These are phyloP conservation scores for Propsilocerus akamusi DNA, from an alignment of 1,140 invertebrate genomes.

Conservation along the genomic window DNA sequence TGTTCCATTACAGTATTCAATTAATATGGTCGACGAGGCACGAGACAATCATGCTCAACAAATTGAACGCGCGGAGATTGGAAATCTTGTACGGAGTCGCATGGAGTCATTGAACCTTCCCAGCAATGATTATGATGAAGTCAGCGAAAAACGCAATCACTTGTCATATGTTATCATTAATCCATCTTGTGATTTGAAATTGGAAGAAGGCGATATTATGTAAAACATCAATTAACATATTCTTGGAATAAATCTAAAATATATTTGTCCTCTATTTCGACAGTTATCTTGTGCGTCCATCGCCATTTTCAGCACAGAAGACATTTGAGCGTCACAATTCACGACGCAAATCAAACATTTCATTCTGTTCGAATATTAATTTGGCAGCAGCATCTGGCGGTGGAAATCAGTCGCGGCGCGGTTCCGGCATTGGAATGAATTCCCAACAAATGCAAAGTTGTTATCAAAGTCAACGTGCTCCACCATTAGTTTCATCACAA, in stretches of 20 bases:
- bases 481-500: constrained; percentile 49
- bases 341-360: constrained; percentile 75
- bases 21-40: constrained; percentile 63
- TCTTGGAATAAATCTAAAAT: background rate
- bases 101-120: constrained; percentile 88
- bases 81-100: constrained; percentile 77
- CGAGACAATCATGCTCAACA: constrained; percentile 71
- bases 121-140: constrained; percentile 77
- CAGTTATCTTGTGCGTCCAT: constrained; percentile 72
- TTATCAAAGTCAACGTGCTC: constrained; percentile 45
- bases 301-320: constrained; percentile 82
- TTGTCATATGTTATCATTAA: constrained; percentile 98
- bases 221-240: constrained; percentile 28
- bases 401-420: constrained; percentile 27
- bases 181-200: constrained; percentile 88
- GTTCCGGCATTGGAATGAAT: constrained; percentile 31
- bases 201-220: constrained; percentile 93
- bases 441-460: constrained; percentile 26
- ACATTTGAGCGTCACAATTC: constrained; percentile 84
- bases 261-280: constrained; percentile 13
- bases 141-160: constrained; percentile 76
- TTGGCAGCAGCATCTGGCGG: constrained; percentile 35
- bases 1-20: constrained; percentile 44
- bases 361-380: constrained; percentile 62
- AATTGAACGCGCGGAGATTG: constrained; percentile 87